Evolutionary conservation across 2,888 invertebrate genomes (phyloP), one percentile per base, ranked within the genome.

Genomic region (Diadromus collaris): DNA sequence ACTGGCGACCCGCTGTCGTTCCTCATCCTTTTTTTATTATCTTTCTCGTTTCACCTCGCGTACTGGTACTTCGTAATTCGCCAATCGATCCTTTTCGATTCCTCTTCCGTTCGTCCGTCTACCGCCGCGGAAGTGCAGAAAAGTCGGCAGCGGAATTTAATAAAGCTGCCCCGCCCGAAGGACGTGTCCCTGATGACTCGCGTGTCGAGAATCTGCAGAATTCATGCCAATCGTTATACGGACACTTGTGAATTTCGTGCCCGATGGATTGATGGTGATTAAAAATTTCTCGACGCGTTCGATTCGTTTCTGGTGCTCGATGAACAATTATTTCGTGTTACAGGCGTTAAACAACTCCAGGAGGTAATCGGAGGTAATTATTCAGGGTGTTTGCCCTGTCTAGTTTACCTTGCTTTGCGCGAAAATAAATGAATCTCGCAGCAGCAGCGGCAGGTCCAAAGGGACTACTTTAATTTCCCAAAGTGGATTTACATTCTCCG

Each of bases 91-190:
- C 54, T 68, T 71, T 79, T 76, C 71, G 68, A 79, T 61, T 63
- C 69, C 72, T 64, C 67, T 61, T 61, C 54, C 41, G 60, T 44
- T 58, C 75, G 24, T 79, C 46, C 41, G 54, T 67, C 64, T 56
- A 44, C 29, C 24, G n/a, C 58, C 32, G 34, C 24, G n/a, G 58
- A 77, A 77, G 67, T 75, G 71, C 71, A 56, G 63, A 76, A 76
- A 68, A 76, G 68, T 72, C 58, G 38, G 76, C 56, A 41, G 61
- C 54, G 79, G 79, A 79, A 79, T 79, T 79, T 79, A 79, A 79
- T 79, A 79, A 79, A 79, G 58, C 68, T 64, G 56, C 68, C 61
- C 69, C 24, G 9, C 61, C 69, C 24, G 9, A 58, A 21, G 69
- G 48, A 71, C 75, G 79, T 63, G 76, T 76, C 70, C 27, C 64